Base-by-base conservation (phyloP, 2,797 vertebrate genomes). In the Trichosurus vulpecula region DNA sequence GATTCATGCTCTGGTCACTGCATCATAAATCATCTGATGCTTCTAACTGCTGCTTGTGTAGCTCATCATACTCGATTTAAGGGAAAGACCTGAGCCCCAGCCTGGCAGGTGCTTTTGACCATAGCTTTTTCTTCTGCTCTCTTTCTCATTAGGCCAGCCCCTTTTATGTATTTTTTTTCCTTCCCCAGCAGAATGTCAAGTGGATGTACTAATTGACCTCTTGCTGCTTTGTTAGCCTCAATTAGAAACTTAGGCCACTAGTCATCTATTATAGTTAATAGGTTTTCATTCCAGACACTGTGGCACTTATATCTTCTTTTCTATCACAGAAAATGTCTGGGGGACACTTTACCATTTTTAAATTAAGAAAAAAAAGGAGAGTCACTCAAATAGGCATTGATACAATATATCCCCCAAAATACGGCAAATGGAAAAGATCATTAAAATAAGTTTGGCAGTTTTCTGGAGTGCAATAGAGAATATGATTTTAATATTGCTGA, bases 401-500 rank as follows among this genome's bases (percentile, higher is more conserved):
- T 90, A 94, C 97, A 94, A 87, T 90, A 9, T 91, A n/a, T n/a
- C 97, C 95, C 52, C 41, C 94, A 94, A 30, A 97, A 95, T 56
- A 93, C 0, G 61, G 93, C 41, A 98, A 98, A 95, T 29, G 31
- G 30, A 97, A 97, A 94, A 93, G 66, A 93, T 94, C 98, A 98
- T 97, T 93, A 95, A 97, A 97, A 96, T 96, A 97, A 96, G 94
- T 97, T 94, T 97, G 9, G 90, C 96, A 53, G 0, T 93, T 91
- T 96, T 98, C 97, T 98, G 95, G 91, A 97, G 97, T 97, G 97
- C 87, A 98, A 98, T 97, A 96, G 90, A 13, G 81, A 98, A 96
- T 30, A 93, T 4, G 2, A 16, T 41, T 47, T 22, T 97, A 30
- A 29, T 55, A 51, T 95, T 92, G 47, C 91, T 97, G 92, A 55